Evolutionary conservation across 1,140 invertebrate species (phyloP).

Genomic region (Bombus soroeensis): DNA sequence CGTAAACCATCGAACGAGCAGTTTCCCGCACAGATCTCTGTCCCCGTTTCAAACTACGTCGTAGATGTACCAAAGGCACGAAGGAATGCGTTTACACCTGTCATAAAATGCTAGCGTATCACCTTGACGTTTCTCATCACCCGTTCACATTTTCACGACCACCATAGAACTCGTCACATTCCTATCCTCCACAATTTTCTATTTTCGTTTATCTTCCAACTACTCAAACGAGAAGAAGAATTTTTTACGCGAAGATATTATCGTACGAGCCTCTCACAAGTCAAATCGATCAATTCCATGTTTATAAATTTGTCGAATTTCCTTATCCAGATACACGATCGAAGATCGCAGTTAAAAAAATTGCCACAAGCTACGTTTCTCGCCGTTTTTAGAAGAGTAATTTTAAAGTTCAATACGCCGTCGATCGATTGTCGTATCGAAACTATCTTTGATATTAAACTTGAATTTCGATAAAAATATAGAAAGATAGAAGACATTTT

Average conservation of each 20-base stretch:
- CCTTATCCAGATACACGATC: too few relatives aligned
- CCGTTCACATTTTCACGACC: neutral
- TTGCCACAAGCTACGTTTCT: too few relatives aligned
- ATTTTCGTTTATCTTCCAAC: constrained; percentile 35
- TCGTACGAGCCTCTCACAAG: too few relatives aligned
- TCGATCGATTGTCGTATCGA: too few relatives aligned
- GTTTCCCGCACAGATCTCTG: constrained; percentile 9
- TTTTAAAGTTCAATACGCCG: too few relatives aligned
- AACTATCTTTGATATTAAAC: too few relatives aligned
- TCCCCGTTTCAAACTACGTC: neutral
- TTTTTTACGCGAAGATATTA: too few relatives aligned
- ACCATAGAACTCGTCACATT: neutral
- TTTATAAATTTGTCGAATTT: too few relatives aligned
- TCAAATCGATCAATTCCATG: too few relatives aligned
- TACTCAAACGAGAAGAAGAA: neutral
- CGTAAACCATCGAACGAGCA: constrained; percentile 25
- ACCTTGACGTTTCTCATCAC: neutral
- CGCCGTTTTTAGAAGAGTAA: too few relatives aligned
- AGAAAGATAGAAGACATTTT: neutral
- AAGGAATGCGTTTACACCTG: constrained; percentile 16
- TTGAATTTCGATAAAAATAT: too few relatives aligned
- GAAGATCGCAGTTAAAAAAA: too few relatives aligned
- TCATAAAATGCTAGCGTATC: neutral
- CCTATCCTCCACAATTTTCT: neutral
- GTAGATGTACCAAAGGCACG: neutral